Evolutionary conservation across 1,140 invertebrate species (phyloP), one percentile per base, ranked within the genome.

Genomic region (Papilio machaon): DNA sequence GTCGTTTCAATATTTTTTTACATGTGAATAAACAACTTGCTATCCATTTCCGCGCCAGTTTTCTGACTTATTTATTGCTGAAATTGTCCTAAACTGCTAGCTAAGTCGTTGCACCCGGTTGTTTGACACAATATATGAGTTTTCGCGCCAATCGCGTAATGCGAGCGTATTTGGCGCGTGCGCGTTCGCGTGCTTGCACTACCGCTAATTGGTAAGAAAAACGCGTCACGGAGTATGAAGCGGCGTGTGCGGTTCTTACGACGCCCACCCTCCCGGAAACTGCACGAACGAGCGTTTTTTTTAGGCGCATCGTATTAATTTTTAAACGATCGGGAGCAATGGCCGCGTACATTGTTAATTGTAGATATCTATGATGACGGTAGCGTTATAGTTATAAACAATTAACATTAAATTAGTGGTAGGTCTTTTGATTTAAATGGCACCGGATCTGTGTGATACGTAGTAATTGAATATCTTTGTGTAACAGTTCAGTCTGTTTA

Each of bases 131-230:
- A 80, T 43, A 38, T 30, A 30, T 43, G 38, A 74, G 73, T 49
- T 74, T 74, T 74, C 73, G 7, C 73, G 73, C 43, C 38, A 49
- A 74, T 49, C 15, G 73, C 7, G n/a, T 74, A 74, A 46, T 74
- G 46, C 73, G n/a, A 74, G 17, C 6, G 30, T 73, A 47, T 52
- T 30, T 35, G n/a, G 74, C 74, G 74, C 74, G 74, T 76, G 74
- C 74, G n/a, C 73, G 7, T 2, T 70, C 64, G 64, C 64, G 64
- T 70, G 64, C 64, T 10, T 11, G 30, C 74, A 76, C 47, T 52
- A 76, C 74, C 43, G 74, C 74, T 76, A 76, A 76, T 76, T 76
- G 46, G 46, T 49, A 76, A 76, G 43, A 76, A 76, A 76, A 76
- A 76, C 74, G 74, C 74, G 74, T 76, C 74, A 76, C 74, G 74